Evolutionary conservation across 2,113 vertebrate genomes (phyloP), one percentile per base, ranked within the genome.

Genomic region (Rhombomys opimus): DNA sequence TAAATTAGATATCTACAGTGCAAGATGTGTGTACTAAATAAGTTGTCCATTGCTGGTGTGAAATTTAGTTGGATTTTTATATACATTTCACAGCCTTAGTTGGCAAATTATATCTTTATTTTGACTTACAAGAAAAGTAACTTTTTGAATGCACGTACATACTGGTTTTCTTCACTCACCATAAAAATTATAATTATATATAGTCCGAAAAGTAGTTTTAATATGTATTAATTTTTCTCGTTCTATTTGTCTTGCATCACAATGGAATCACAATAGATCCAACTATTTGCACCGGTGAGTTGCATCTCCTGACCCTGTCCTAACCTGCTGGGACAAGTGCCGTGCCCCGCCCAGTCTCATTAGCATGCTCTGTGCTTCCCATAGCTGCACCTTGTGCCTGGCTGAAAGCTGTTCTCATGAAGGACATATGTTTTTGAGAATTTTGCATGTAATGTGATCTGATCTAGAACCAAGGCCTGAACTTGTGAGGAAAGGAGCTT

Each of bases 261-360:
- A 99, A 99, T 99, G 99, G 99, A 99, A 99, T 99, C 99, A 98
- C 99, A 99, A 99, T 99, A 99, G 99, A 99, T 99, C 99, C 99
- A 99, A 99, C 99, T 99, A 98, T 99, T 99, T 99, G 99, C 99
- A 98, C 99, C 99, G 99, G 99, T 99, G 99, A 99, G 99, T 99
- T 99, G 98, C 97, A 98, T 98, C 99, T 99, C 98, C 97, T 98
- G 98, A 98, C 98, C 99, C 98, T 98, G 98, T 98, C 97, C 97
- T 99, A 98, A 98, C 95, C 92, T 98, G 97, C 98, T 98, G 97
- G 97, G 98, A 96, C 94, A 97, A 97, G 89, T 97, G 87, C 96
- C 98, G 90, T 97, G 96, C 98, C 97, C 96, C 97, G 97, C 96
- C 91, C 97, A 95, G 96, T 86, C 96, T 94, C 63, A 89, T 96